phyloP scores from a whole-genome alignment of 1,140 invertebrate genomes.

The Dryas iulia region DNA sequence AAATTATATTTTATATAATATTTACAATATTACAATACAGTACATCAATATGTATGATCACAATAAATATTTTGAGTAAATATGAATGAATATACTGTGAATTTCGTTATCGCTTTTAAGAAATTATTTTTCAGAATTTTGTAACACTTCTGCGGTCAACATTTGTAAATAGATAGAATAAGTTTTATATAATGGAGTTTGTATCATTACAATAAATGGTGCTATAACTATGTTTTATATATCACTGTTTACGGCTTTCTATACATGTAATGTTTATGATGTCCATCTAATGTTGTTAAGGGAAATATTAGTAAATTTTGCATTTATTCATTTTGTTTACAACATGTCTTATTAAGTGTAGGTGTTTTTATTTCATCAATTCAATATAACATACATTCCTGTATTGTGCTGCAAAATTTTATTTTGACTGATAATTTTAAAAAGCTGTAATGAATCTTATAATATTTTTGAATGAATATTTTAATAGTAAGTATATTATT shows the following conservation, averaged over 20 bases:
- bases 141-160: background rate
- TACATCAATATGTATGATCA: background rate
- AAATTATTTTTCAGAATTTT: background rate
- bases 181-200: background rate
- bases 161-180: background rate
- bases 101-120: background rate
- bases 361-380: background rate
- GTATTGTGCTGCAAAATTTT: background rate
- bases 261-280: background rate
- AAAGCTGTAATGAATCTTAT: background rate
- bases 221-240: background rate
- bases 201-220: background rate
- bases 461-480: slow-evolving; percentile 39
- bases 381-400: background rate
- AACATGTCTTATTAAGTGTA: background rate
- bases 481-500: slow-evolving; percentile 47
- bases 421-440: background rate
- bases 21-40: background rate
- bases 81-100: background rate
- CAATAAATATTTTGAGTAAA: too few relatives aligned
- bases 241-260: slow-evolving; percentile 1
- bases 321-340: background rate
- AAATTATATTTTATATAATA: background rate
- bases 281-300: background rate
- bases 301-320: background rate